These are phyloP conservation scores for Leptonema lineaticorne DNA, from an alignment of 1,140 invertebrate genomes.

Conservation along the genomic window DNA sequence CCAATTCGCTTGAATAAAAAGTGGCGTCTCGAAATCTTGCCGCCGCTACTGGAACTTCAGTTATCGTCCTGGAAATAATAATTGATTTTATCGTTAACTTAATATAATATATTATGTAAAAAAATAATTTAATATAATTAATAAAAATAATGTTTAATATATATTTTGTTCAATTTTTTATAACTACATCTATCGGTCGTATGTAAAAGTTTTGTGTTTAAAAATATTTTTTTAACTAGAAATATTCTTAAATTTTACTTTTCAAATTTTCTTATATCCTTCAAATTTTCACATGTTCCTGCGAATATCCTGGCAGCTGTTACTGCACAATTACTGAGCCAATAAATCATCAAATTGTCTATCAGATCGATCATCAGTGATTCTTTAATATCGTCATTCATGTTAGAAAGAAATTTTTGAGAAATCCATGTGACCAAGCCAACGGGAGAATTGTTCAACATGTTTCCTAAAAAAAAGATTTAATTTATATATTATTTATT, in stretches of 20 bases:
- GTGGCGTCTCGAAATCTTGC: constrained; percentile 67
- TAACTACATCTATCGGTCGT: too few relatives aligned
- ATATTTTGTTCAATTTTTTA: constrained; percentile 50
- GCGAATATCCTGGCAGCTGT: constrained; percentile 66
- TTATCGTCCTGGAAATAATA: constrained; percentile 57
- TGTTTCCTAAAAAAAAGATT: too few relatives aligned
- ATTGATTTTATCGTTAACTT: not conserved
- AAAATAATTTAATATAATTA: not conserved
- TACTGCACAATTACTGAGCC: constrained; percentile 73
- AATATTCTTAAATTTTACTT: too few relatives aligned
- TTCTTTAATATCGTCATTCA: too few relatives aligned
- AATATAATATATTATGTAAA: not conserved
- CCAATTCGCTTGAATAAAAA: constrained; percentile 57
- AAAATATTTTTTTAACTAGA: too few relatives aligned
- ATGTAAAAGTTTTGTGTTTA: too few relatives aligned
- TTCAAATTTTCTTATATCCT: too few relatives aligned
- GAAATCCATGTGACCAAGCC: too few relatives aligned
- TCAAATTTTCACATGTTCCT: too few relatives aligned
- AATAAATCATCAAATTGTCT: constrained; percentile 90
- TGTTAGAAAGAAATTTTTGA: too few relatives aligned
- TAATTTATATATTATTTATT: too few relatives aligned
- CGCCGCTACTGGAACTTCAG: constrained; percentile 65
- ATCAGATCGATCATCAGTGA: constrained; percentile 82
- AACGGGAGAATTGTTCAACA: too few relatives aligned
- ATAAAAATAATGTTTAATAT: not conserved